Conservation (phyloP, 2,888 invertebrate species). For the Drosophila buzzatii region DNA sequence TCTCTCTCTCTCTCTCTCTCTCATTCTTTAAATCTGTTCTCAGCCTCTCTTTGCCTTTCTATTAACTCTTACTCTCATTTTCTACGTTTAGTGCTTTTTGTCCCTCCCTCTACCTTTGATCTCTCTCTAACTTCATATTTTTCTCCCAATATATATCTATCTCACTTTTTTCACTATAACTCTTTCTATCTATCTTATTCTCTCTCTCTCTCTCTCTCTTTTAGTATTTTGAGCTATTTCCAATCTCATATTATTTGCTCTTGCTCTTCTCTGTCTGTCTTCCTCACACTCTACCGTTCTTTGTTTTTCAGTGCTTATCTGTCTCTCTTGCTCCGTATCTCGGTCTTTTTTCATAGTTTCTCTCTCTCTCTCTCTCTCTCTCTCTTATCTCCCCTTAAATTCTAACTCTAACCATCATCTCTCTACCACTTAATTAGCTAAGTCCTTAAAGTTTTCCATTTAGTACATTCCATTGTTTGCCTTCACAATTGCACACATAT, state of each 20-base stretch:
- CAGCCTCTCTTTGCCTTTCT: background rate
- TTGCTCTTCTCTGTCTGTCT: background rate
- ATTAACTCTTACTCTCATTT: background rate
- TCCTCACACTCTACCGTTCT: background rate
- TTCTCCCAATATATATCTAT: background rate
- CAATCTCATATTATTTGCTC: background rate
- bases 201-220: background rate
- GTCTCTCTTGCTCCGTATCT: background rate
- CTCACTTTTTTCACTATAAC: background rate
- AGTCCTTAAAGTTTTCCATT: slow-evolving; percentile 21
- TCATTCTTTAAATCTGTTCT: background rate
- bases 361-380: background rate
- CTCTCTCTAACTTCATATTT: no score
- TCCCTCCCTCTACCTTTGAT: no score
- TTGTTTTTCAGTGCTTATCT: background rate
- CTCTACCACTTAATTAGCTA: slow-evolving; percentile 45
- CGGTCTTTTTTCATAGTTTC: background rate
- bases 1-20: background rate
- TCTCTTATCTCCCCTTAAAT: background rate
- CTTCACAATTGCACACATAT: slow-evolving; percentile 3
- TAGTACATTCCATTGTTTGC: slow-evolving; percentile 6
- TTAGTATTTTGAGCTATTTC: background rate
- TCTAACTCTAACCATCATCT: no score
- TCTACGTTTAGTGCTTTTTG: no score
- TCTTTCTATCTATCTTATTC: background rate